Evolutionary conservation across 2,797 vertebrate species (phyloP).

Genomic region (Crenichthys baileyi): DNA sequence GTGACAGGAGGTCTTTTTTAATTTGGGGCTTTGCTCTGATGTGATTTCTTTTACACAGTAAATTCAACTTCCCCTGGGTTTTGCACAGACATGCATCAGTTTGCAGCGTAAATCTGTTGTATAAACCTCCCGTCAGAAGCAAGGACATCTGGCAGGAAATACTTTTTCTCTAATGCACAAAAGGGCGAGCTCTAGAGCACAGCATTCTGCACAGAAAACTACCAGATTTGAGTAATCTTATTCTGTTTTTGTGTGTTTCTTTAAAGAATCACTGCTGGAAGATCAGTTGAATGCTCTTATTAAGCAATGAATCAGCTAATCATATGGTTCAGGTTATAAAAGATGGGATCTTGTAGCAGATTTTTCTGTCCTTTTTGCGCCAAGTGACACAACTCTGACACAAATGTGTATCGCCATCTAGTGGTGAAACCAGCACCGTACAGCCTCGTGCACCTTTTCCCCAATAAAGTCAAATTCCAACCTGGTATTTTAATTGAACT

Average conservation of each 20-base stretch:
- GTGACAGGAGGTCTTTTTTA: constrained; percentile 63
- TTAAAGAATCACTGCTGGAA: not conserved
- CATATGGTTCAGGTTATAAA: not conserved
- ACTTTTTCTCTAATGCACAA: not conserved
- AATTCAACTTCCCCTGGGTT: constrained; percentile 34
- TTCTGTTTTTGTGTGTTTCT: not conserved
- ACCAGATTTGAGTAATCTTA: not conserved
- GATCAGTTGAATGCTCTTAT: too few species aligned
- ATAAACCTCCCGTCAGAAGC: constrained; percentile 18
- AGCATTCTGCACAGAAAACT: not conserved
- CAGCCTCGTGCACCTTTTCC: not conserved
- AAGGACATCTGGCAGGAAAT: not conserved
- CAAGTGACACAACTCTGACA: constrained; percentile 1
- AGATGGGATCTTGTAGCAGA: constrained; percentile 1
- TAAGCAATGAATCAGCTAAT: too few species aligned
- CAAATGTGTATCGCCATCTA: constrained; percentile 61
- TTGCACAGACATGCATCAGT: constrained; percentile 32
- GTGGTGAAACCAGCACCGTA: constrained; percentile 39
- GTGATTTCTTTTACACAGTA: constrained; percentile 32
- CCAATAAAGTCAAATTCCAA: not conserved
- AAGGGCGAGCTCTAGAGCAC: not conserved
- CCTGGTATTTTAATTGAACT: not conserved
- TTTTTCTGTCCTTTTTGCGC: constrained; percentile 42
- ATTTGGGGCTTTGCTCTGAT: constrained; percentile 41
- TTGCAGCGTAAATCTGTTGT: constrained; percentile 29